A percentile compares a stretch with the other conserved stretches of the same genome.
Evolutionary conservation across 2,113 vertebrate genomes (phyloP).

Genomic region (Anthoscopus minutus): DNA sequence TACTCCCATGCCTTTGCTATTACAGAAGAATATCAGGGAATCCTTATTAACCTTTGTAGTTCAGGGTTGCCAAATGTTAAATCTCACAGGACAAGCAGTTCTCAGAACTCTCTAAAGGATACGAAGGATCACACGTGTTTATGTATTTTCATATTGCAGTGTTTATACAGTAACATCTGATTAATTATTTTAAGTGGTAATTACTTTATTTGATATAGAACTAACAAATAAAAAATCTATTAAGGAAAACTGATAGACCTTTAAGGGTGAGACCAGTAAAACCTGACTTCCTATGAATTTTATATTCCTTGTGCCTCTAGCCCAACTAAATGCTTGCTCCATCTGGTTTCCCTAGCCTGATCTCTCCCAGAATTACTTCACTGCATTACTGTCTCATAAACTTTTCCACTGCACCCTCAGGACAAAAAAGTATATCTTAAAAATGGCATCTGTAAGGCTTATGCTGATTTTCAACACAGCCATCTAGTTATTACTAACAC

Average conservation of each 20-base stretch:
- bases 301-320: not conserved
- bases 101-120: not conserved
- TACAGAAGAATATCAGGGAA: not conserved
- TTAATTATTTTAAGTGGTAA: not conserved
- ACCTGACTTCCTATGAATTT: not conserved
- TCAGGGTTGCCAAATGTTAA: not conserved
- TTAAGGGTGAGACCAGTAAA: not conserved
- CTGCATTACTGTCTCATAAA: not conserved
- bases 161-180: not conserved
- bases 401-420: not conserved
- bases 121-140: not conserved
- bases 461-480: not conserved
- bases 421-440: not conserved
- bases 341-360: not conserved
- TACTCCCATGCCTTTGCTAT: not conserved
- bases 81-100: not conserved
- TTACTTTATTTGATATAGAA: not conserved
- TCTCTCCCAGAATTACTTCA: not conserved
- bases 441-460: not conserved
- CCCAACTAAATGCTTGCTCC: not conserved
- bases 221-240: not conserved
- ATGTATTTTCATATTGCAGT: not conserved
- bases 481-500: not conserved
- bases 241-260: not conserved
- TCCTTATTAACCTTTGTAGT: not conserved